A percentile compares a stretch with the other conserved stretches of the same genome.
These are phyloP conservation scores for Hydrolagus affinis DNA, from an alignment of 2,113 vertebrate species.

Conservation along the genomic window DNA sequence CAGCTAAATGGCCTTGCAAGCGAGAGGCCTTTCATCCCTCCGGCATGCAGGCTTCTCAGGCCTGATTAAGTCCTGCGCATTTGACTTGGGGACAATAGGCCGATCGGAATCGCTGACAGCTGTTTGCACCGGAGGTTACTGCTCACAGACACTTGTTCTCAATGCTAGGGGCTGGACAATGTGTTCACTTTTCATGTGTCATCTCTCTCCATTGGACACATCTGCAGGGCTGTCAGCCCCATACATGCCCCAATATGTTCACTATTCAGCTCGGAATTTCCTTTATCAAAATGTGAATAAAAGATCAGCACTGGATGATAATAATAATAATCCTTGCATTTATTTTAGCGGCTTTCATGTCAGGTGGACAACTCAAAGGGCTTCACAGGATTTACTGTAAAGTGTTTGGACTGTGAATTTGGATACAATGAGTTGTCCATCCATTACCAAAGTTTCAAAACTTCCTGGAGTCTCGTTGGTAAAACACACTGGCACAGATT, in stretches of 20 bases:
- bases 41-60: conserved; percentile 21
- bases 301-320: too few species aligned
- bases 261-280: conserved; percentile 23
- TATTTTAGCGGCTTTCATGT: too few species aligned
- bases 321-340: too few species aligned
- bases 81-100: conserved; percentile 28
- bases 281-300: not conserved
- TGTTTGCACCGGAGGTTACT: conserved; percentile 31
- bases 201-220: conserved; percentile 18
- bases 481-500: too few species aligned
- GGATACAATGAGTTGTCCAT: too few species aligned
- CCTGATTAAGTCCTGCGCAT: conserved; percentile 31
- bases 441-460: too few species aligned
- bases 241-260: conserved; percentile 15
- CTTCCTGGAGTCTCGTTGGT: too few species aligned
- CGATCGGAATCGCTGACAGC: conserved; percentile 30
- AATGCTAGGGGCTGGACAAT: conserved; percentile 11
- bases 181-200: conserved; percentile 23
- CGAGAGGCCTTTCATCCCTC: conserved; percentile 3
- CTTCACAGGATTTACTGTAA: too few species aligned
- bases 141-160: conserved; percentile 29
- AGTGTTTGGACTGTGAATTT: too few species aligned
- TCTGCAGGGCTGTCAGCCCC: conserved; percentile 10
- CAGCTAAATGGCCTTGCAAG: conserved; percentile 1
- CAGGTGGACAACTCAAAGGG: too few species aligned